Conservation (phyloP, 2,888 invertebrate species). For the Pandemis cinnamomeana region DNA sequence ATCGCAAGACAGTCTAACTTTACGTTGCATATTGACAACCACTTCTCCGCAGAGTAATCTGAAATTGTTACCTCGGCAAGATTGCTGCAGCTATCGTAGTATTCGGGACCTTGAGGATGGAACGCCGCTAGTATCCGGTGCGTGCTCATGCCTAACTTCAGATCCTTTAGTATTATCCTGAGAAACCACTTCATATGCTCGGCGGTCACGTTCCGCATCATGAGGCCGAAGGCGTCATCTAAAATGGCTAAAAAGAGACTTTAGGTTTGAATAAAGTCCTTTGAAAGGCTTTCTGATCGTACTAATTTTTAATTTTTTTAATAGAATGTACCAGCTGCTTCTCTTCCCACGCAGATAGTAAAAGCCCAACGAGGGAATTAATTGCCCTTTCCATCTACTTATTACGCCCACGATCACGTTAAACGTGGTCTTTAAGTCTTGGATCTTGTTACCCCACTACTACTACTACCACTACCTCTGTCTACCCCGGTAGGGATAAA, state of each 20-base stretch:
- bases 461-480: no score
- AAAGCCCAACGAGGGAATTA: no score
- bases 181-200: conserved; percentile 96
- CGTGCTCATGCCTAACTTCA: conserved; percentile 90
- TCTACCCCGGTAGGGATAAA: no score
- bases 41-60: neutral
- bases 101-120: conserved; percentile 92
- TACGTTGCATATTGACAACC: no score
- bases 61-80: conserved; percentile 84
- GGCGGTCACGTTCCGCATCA: conserved; percentile 88
- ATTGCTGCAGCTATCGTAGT: conserved; percentile 88
- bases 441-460: no score
- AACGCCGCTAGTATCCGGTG: conserved; percentile 88
- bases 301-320: no score
- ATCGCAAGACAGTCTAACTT: no score
- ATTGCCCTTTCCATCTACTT: no score
- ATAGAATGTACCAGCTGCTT: no score
- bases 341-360: no score
- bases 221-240: conserved; percentile 85
- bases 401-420: no score
- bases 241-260: conserved; percentile 57
- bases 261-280: neutral
- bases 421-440: no score
- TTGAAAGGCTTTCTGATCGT: neutral
- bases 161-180: conserved; percentile 93